Evolutionary conservation across 1,140 invertebrate species (phyloP).

Genomic region (Drosophila parabipectinata): DNA sequence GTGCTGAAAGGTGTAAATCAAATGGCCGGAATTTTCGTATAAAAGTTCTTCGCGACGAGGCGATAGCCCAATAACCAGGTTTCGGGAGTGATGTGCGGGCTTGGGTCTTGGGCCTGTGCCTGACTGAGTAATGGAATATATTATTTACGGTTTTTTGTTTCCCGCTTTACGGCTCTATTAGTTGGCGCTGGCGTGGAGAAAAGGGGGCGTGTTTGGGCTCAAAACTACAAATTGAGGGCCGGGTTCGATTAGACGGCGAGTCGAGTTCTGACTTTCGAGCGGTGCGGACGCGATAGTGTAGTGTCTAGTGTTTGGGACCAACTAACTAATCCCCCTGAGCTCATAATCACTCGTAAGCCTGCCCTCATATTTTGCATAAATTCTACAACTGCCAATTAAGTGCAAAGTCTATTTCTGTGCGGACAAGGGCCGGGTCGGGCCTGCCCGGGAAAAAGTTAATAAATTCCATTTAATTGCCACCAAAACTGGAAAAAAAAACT

Average conservation of each 20-base stretch:
- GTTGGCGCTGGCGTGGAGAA: neutral
- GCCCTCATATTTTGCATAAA: neutral
- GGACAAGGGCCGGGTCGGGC: no score
- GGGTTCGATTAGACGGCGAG: neutral
- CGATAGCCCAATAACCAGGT: neutral
- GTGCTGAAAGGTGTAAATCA: constrained; percentile 33
- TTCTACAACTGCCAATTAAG: constrained; percentile 1
- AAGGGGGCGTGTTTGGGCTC: neutral
- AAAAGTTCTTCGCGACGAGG: neutral
- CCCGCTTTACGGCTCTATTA: no score
- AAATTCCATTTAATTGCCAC: constrained; percentile 55
- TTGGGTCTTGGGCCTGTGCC: neutral
- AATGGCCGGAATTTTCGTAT: constrained; percentile 3
- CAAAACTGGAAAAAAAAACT: constrained; percentile 24
- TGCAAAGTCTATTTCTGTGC: constrained; percentile 1
- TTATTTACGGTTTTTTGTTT: constrained; percentile 2
- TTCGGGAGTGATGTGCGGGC: neutral
- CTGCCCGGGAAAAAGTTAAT: constrained; percentile 14
- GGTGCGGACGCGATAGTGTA: neutral
- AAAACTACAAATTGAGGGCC: neutral
- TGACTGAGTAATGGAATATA: neutral
- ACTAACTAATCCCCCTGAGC: neutral
- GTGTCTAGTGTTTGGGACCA: neutral
- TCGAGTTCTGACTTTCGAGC: constrained; percentile 9
- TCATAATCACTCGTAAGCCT: neutral